Conservation (phyloP, 1,140 invertebrate genomes). For the Euwallacea fornicatus region DNA sequence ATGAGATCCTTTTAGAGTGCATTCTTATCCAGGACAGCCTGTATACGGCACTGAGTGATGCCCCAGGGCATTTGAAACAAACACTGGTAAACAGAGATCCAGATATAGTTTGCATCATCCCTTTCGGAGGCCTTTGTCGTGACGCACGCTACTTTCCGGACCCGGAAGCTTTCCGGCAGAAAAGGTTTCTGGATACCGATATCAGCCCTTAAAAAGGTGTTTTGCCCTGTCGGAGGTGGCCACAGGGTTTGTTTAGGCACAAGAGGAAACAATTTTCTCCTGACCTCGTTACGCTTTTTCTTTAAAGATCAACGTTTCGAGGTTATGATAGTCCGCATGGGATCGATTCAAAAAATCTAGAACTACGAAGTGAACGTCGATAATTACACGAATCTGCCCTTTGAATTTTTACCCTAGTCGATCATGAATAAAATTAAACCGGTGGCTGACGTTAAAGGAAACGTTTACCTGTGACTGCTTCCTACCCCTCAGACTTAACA, state of each 20-base stretch:
- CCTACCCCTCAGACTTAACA: constrained; percentile 65
- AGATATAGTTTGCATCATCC: constrained; percentile 59
- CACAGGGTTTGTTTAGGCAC: constrained; percentile 64
- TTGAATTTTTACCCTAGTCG: constrained; percentile 35
- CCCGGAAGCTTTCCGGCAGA: constrained; percentile 62
- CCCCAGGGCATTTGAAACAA: constrained; percentile 37
- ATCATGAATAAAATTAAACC: constrained; percentile 46
- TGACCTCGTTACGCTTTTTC: constrained; percentile 16
- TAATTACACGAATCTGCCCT: constrained; percentile 39
- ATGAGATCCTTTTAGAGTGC: too few species aligned
- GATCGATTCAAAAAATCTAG: constrained; percentile 54
- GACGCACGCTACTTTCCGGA: constrained; percentile 59
- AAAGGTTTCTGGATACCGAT: constrained; percentile 59
- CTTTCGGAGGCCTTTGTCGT: constrained; percentile 60
- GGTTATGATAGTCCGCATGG: constrained; percentile 56
- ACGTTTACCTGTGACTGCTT: constrained; percentile 53
- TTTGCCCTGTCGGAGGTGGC: constrained; percentile 67
- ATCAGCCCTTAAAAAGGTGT: constrained; percentile 43
- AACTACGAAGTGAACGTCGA: constrained; percentile 51
- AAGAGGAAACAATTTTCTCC: constrained; percentile 28
- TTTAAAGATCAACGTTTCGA: constrained; percentile 68
- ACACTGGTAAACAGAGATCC: constrained; percentile 49
- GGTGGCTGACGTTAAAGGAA: constrained; percentile 52
- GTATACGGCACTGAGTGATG: constrained; percentile 43
- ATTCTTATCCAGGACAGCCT: too few species aligned